Percentiles rank a stretch among this genome's conserved stretches.
Conservation (phyloP, 2,888 invertebrate genomes). For the Catocala sponsa region DNA sequence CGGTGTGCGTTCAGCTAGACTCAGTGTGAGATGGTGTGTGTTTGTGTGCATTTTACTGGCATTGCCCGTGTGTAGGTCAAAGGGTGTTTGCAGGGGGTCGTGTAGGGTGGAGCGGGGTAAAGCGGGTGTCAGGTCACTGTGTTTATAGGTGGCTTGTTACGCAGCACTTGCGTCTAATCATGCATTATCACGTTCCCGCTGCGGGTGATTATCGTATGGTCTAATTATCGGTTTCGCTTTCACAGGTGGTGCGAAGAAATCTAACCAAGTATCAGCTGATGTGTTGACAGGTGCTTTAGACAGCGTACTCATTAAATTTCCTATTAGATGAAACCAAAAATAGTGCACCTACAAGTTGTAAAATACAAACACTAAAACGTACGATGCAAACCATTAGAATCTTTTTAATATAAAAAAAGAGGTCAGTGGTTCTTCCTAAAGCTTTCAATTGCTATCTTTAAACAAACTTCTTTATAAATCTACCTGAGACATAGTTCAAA, state of each 20-base stretch:
- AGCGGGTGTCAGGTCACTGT: constrained; percentile 74
- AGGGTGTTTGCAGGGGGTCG: constrained; percentile 54
- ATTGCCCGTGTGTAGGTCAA: constrained; percentile 60
- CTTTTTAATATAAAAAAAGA: too few relatives aligned
- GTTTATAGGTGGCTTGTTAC: constrained; percentile 74
- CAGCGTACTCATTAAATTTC: too few relatives aligned
- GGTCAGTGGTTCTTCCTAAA: too few relatives aligned
- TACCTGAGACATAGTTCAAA: too few relatives aligned
- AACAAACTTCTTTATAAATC: too few relatives aligned
- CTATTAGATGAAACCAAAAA: not conserved
- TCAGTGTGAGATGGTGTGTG: constrained; percentile 28
- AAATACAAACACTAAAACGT: not conserved
- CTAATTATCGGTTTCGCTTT: constrained; percentile 34
- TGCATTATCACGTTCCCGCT: constrained; percentile 63
- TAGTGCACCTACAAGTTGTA: not conserved
- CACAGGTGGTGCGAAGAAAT: constrained; percentile 7
- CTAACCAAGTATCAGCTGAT: not conserved
- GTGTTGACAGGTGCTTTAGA: not conserved
- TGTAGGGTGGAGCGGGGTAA: constrained; percentile 42
- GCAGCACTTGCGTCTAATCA: constrained; percentile 66
- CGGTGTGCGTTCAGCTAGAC: constrained; percentile 33
- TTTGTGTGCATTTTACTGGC: constrained; percentile 50
- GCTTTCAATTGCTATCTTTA: too few relatives aligned
- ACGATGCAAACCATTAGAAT: too few relatives aligned
- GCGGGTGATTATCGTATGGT: constrained; percentile 38